phyloP scores from a whole-genome alignment of 35 echinoderm and acorn worm species.

The Apostichopus californicus region DNA sequence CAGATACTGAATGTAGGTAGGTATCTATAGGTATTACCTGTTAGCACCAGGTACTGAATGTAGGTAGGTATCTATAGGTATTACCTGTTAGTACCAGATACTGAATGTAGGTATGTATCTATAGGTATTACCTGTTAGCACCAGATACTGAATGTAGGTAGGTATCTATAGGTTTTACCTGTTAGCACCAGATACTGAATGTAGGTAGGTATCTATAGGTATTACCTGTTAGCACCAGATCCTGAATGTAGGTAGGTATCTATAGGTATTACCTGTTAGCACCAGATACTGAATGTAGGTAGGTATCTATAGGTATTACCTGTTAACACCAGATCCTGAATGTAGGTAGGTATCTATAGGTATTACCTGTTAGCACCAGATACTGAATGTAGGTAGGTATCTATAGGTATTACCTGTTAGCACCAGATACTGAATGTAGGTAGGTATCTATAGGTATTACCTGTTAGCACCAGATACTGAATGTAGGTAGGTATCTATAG shows the following conservation, averaged over 20 bases:
- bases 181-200: slow-evolving; percentile 67
- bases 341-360: too few species aligned
- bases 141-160: too few species aligned
- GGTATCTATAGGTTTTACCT: too few species aligned
- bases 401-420: background rate
- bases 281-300: slow-evolving; percentile 50
- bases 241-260: too few species aligned
- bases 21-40: background rate
- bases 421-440: background rate
- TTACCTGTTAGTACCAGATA: slow-evolving; percentile 76
- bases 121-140: background rate
- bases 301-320: background rate
- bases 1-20: slow-evolving; percentile 42
- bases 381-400: background rate
- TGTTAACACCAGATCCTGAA: background rate
- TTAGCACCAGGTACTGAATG: background rate
- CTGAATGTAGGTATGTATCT: background rate
- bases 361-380: slow-evolving; percentile 82
- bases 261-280: too few species aligned
- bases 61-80: too few species aligned
- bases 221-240: background rate
- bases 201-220: background rate
- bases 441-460: too few species aligned
- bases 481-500: background rate
- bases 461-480: slow-evolving; percentile 77